A percentile compares a stretch with the other conserved stretches of the same genome.
phyloP scores from a whole-genome alignment of 2,888 invertebrate genomes.

The Scaptomyza caliginosa region DNA sequence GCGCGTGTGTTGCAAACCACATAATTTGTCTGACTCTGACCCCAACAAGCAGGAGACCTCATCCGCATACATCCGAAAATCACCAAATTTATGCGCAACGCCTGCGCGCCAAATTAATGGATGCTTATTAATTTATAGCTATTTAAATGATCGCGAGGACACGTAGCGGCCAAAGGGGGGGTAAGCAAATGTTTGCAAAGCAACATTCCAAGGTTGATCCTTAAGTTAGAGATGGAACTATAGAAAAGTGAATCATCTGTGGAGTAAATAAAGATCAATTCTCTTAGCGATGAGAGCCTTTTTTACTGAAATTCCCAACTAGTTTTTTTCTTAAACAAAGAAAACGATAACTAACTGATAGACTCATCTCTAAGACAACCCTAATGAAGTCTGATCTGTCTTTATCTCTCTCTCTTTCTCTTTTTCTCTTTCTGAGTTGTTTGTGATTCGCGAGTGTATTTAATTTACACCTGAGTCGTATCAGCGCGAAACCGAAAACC shows the following conservation, averaged over 20 bases:
- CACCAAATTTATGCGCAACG: slow-evolving; percentile 74
- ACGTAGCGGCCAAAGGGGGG: background rate
- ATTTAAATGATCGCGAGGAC: slow-evolving; percentile 75
- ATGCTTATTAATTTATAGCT: slow-evolving; percentile 78
- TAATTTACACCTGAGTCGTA: slow-evolving; percentile 75
- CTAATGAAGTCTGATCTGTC: slow-evolving; percentile 72
- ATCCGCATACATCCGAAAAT: slow-evolving; percentile 50
- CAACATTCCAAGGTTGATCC: slow-evolving; percentile 68
- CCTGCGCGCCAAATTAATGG: slow-evolving; percentile 77
- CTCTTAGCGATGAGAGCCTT: no score
- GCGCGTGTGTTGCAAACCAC: slow-evolving; percentile 78
- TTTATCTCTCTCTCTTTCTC: background rate
- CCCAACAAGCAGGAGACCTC: slow-evolving; percentile 23
- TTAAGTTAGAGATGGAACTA: slow-evolving; percentile 24
- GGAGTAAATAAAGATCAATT: no score
- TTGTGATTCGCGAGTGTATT: slow-evolving; percentile 60
- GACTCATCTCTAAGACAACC: slow-evolving; percentile 24
- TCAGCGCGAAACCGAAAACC: slow-evolving; percentile 63
- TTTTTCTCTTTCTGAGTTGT: slow-evolving; percentile 1
- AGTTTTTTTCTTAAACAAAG: no score
- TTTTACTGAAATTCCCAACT: background rate
- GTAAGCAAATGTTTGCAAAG: background rate
- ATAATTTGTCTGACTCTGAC: slow-evolving; percentile 74
- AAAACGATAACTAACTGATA: no score
- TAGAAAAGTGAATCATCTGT: no score